Percentiles rank a stretch among this genome's conserved stretches.
Evolutionary conservation across 1,140 invertebrate genomes (phyloP).

Genomic region (Telenomus remus): DNA sequence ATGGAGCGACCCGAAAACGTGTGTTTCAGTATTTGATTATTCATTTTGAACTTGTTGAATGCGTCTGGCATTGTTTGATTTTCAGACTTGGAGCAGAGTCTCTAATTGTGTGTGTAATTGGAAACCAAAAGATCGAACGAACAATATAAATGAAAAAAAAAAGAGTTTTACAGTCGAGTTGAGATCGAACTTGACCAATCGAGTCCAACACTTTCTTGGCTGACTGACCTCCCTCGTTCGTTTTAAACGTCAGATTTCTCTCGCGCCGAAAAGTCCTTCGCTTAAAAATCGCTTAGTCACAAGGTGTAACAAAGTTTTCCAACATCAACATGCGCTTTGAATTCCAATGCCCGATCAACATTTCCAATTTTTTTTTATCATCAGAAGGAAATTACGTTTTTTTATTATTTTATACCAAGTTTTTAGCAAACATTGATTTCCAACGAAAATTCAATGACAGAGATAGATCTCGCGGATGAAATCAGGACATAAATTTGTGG

Average conservation of each 20-base stretch:
- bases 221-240: conserved; percentile 41
- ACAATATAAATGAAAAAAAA: too few species aligned
- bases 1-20: too few species aligned
- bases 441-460: too few species aligned
- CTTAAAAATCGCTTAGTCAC: conserved; percentile 45
- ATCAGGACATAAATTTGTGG: too few species aligned
- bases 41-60: conserved; percentile 25
- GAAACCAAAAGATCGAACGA: too few species aligned
- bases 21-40: conserved; percentile 40
- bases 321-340: conserved; percentile 32
- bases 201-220: conserved; percentile 47
- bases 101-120: too few species aligned
- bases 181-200: conserved; percentile 42
- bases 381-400: too few species aligned
- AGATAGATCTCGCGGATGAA: too few species aligned
- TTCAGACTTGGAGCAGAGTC: conserved; percentile 5
- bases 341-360: conserved; percentile 25
- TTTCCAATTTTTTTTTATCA: conserved; percentile 12
- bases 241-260: conserved; percentile 55
- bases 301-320: conserved; percentile 39
- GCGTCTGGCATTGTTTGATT: conserved; percentile 36
- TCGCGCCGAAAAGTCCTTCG: conserved; percentile 42
- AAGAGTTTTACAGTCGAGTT: conserved; percentile 47
- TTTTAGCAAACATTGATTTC: too few species aligned
- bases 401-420: too few species aligned